A percentile compares a stretch with the other conserved stretches of the same genome.
Conservation (phyloP, 2,888 invertebrate genomes). For the Lepidonotus clava region DNA sequence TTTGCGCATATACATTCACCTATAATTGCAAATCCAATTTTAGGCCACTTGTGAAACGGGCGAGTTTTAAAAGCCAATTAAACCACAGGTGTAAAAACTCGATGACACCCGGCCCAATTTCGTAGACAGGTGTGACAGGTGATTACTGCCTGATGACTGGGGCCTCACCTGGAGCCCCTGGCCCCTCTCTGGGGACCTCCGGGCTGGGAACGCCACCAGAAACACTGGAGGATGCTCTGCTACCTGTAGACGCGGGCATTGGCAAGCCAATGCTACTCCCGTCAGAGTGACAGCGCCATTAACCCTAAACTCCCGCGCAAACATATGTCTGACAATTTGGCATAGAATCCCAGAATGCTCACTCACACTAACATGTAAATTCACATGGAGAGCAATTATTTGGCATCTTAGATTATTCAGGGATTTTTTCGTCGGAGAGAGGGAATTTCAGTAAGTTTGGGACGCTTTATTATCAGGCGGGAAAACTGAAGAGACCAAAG, state of each 20-base stretch:
- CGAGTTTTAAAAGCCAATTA: constrained; percentile 36
- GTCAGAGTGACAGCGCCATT: background rate
- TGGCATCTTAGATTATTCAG: no score
- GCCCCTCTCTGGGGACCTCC: constrained; percentile 1
- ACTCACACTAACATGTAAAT: no score
- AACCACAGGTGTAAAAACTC: constrained; percentile 27
- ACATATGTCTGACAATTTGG: background rate
- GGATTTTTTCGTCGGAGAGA: no score
- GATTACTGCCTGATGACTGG: background rate
- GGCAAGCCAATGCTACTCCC: background rate
- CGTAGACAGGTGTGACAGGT: constrained; percentile 24
- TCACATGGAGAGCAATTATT: no score
- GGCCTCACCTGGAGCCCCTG: background rate
- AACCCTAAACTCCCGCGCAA: background rate
- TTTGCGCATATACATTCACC: no score
- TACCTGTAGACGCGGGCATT: constrained; percentile 5
- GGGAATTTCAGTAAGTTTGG: no score
- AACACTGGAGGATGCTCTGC: background rate
- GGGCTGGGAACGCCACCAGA: background rate
- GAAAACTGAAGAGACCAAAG: no score
- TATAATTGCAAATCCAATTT: no score
- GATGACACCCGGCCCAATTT: background rate
- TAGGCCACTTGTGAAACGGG: no score
- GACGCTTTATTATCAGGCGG: no score
- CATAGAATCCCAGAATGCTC: no score